Conservation (phyloP, 2,888 invertebrate species). For the Stegana nigrithorax region DNA sequence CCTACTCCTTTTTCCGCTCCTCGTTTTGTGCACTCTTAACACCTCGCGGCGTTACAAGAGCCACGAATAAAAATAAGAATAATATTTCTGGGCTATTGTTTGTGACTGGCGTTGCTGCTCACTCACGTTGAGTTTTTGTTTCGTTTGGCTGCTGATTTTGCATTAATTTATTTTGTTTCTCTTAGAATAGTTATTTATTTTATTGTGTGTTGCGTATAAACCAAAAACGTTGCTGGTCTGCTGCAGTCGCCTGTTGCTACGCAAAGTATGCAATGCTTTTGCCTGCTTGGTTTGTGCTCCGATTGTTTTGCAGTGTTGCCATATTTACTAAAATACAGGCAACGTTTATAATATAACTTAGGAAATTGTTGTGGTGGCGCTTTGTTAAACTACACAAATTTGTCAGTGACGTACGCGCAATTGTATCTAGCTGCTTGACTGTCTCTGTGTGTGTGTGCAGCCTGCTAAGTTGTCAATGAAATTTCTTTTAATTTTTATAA, state of each 20-base stretch:
- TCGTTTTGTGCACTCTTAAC: conserved; percentile 48
- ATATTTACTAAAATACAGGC: conserved; percentile 37
- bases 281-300: conserved; percentile 20
- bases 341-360: conserved; percentile 20
- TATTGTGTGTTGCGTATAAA: conserved; percentile 45
- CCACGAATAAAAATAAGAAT: conserved; percentile 46
- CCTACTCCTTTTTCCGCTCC: conserved; percentile 32
- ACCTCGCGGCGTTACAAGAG: conserved; percentile 49
- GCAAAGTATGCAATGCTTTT: background rate
- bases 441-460: background rate
- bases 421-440: background rate
- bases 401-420: conserved; percentile 25
- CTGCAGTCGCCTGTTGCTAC: conserved; percentile 24
- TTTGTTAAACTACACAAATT: conserved; percentile 52
- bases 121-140: no score
- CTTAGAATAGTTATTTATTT: conserved; percentile 33
- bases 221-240: conserved; percentile 49
- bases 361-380: background rate
- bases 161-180: conserved; percentile 35
- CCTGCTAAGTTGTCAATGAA: no score
- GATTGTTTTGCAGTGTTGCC: conserved; percentile 42
- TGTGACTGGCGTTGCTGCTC: conserved; percentile 42
- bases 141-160: conserved; percentile 44
- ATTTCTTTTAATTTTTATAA: conserved; percentile 24
- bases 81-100: conserved; percentile 63